A percentile compares a stretch with the other conserved stretches of the same genome.
Conservation (phyloP, 2,797 vertebrate species). For the Sebastes kiyomatsui region DNA sequence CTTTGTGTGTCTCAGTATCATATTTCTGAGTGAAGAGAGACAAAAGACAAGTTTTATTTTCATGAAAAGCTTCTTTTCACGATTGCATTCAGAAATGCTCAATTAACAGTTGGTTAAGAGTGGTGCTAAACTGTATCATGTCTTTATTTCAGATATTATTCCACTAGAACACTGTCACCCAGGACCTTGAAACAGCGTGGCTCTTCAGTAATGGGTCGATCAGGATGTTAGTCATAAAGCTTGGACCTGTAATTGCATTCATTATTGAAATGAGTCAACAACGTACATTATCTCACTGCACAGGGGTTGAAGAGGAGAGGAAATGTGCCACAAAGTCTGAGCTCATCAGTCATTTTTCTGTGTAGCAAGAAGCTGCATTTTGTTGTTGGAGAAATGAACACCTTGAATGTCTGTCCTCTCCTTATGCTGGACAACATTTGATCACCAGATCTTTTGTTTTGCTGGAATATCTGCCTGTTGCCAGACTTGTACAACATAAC, state of each 20-base stretch:
- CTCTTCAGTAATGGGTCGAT: constrained; percentile 63
- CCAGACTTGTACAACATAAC: constrained; percentile 9
- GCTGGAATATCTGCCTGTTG: constrained; percentile 1
- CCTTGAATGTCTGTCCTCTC: constrained; percentile 14
- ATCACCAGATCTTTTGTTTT: constrained; percentile 27
- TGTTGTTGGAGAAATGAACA: constrained; percentile 42
- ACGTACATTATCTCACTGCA: constrained; percentile 55
- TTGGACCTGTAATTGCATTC: constrained; percentile 74
- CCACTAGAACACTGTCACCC: constrained; percentile 16
- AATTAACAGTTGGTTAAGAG: not conserved
- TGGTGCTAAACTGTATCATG: constrained; percentile 5
- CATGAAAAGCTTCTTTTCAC: not conserved
- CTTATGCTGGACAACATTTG: constrained; percentile 3
- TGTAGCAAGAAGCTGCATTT: constrained; percentile 26
- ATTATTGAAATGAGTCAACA: constrained; percentile 74
- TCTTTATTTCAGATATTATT: constrained; percentile 13
- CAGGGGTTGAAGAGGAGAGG: constrained; percentile 43
- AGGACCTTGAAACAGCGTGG: constrained; percentile 46
- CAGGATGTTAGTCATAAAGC: constrained; percentile 73
- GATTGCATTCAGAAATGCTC: constrained; percentile 5
- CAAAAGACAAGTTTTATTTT: not conserved
- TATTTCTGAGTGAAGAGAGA: not conserved
- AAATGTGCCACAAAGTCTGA: constrained; percentile 52
- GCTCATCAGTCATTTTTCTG: constrained; percentile 35
- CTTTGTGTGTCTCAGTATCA: not conserved